Base-by-base conservation (phyloP, 2,113 vertebrate species). In the Salvelinus alpinus region DNA sequence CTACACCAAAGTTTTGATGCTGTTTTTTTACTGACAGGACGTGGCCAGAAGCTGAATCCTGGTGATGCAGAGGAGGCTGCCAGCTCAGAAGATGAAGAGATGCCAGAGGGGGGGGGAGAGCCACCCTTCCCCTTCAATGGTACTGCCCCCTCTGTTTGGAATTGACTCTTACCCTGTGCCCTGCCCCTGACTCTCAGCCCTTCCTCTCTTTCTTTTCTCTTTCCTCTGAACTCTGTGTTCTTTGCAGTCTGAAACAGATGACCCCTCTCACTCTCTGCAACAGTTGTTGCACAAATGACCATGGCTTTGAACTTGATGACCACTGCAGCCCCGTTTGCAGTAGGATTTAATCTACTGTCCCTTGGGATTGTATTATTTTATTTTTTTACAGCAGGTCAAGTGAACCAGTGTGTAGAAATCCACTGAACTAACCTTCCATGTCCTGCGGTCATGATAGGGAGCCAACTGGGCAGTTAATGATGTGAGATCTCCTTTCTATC, bases 41-140 rank as follows among this genome's bases (percentile, higher is more conserved):
- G 88, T 38, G 94, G 94, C 24, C 89, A 93, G 62, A 91, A 85
- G 81, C 65, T 95, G 86, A 90, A 85, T 34, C 68, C 88, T 11
- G 91, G 74, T 1, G 74, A 86, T 25, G 80, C 60, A 0, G 89
- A 85, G 25, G 89, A 84, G 24, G 81, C 54, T 9, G 80, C 75
- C 29, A 85, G 62, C 29, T 48, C 85, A 2, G 89, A 89, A 7
- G 85, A 77, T 0, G 86, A 90, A 1, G 85, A 88, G 9, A 31
- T 51, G 31, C 67, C 47, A 9, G 78, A 82, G 66, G 79, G 73
- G 31, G 88, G 86, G 31, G 78, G 82, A 12, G 81, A 86, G 4
- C 88, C 78, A 5, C 87, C 74, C 7, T 51, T 78, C 73, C 31
- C 88, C 68, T 82, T 88, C 0, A 87, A 91, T 1, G 93, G 93